Conservation (phyloP, 1,140 invertebrate species). For the Steinernema khuongi region DNA sequence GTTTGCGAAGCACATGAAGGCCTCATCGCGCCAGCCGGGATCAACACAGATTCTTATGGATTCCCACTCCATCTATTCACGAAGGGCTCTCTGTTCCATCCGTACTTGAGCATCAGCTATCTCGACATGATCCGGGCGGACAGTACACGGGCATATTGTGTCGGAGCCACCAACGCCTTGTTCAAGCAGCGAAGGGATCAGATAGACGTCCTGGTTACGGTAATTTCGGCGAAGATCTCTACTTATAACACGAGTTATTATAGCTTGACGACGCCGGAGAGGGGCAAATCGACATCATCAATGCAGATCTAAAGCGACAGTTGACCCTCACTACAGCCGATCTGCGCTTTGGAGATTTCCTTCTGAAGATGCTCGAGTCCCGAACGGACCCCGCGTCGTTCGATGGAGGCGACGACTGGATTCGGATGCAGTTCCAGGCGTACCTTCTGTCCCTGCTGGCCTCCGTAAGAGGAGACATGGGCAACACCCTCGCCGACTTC, state of each 20-base stretch:
- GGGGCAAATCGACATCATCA: constrained; percentile 78
- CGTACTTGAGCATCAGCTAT: constrained; percentile 89
- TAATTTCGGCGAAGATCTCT: constrained; percentile 58
- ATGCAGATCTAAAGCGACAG: constrained; percentile 74
- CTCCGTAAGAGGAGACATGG: constrained; percentile 33
- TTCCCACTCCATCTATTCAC: constrained; percentile 81
- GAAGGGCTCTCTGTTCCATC: constrained; percentile 74
- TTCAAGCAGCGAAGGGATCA: constrained; percentile 90
- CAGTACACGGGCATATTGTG: constrained; percentile 81
- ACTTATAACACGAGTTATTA: constrained; percentile 11
- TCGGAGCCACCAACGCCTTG: constrained; percentile 92
- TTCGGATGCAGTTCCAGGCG: constrained; percentile 83
- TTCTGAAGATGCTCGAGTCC: constrained; percentile 77
- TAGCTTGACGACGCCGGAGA: constrained; percentile 65
- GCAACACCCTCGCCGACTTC: constrained; percentile 71
- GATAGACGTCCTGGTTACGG: constrained; percentile 84
- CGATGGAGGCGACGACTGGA: constrained; percentile 91
- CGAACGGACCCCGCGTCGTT: constrained; percentile 73
- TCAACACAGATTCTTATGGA: constrained; percentile 68
- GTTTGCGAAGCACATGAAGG: not conserved
- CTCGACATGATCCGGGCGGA: constrained; percentile 82
- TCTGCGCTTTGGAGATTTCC: constrained; percentile 84
- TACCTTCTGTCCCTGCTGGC: constrained; percentile 79
- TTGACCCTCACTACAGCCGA: constrained; percentile 86
- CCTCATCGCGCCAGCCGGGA: constrained; percentile 27